These are phyloP conservation scores for Parauchenoglanis punctatus DNA, from an alignment of 2,797 vertebrate species.

Conservation along the genomic window DNA sequence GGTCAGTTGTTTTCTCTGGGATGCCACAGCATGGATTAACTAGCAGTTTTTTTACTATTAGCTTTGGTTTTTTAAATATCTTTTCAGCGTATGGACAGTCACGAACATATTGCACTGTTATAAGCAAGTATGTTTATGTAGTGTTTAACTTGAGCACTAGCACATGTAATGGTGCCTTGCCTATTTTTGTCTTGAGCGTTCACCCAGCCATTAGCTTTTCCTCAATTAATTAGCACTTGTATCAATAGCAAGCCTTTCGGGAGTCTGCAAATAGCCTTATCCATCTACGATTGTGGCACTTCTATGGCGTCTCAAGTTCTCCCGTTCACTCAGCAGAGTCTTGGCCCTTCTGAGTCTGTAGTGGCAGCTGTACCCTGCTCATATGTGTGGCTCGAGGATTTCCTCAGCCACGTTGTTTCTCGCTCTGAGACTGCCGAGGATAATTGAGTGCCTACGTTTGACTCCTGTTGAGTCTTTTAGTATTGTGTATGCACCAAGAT, in stretches of 20 bases:
- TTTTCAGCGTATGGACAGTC: neutral
- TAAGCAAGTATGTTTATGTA: neutral
- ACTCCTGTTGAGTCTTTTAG: neutral
- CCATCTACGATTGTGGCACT: conserved; percentile 22
- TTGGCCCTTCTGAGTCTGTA: conserved; percentile 71
- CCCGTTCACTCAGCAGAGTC: conserved; percentile 72
- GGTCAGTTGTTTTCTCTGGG: conserved; percentile 2
- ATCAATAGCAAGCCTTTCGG: neutral
- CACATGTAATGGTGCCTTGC: neutral
- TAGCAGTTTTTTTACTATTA: neutral
- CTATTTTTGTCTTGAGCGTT: neutral
- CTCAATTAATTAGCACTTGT: conserved; percentile 26
- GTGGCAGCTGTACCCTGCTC: conserved; percentile 73
- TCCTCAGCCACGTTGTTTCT: conserved; percentile 44
- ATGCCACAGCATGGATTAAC: neutral
- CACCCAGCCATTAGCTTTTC: neutral
- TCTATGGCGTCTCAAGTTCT: conserved; percentile 70
- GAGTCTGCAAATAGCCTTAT: conserved; percentile 25
- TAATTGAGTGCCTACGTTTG: neutral
- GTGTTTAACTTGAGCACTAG: neutral
- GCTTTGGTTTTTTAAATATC: neutral
- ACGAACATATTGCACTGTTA: neutral
- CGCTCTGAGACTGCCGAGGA: neutral
- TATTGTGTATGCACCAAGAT: neutral
- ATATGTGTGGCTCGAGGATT: conserved; percentile 64